Percentiles rank a stretch among this genome's conserved stretches.
phyloP scores from a whole-genome alignment of 2,888 invertebrate genomes.

The Orchesella flavescens region DNA sequence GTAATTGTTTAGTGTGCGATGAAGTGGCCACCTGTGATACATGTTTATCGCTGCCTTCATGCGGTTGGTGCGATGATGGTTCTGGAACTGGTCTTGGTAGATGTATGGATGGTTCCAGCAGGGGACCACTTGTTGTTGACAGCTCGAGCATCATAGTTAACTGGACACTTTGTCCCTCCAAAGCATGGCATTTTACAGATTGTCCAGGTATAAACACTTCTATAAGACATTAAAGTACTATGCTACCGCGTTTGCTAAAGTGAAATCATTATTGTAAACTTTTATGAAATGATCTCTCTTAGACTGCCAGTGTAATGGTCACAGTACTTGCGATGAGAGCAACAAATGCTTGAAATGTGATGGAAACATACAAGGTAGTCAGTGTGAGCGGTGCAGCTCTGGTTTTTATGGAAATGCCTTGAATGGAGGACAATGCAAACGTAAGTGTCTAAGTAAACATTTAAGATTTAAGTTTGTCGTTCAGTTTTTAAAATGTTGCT shows the following conservation, averaged over 20 bases:
- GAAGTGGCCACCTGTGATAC: slow-evolving; percentile 73
- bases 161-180: slow-evolving; percentile 78
- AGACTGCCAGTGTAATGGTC: slow-evolving; percentile 97
- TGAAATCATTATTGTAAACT: background rate
- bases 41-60: slow-evolving; percentile 74
- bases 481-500: slow-evolving; percentile 5
- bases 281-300: slow-evolving; percentile 3
- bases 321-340: slow-evolving; percentile 85
- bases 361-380: slow-evolving; percentile 86
- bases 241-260: too few species aligned
- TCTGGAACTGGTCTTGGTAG: slow-evolving; percentile 90
- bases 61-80: slow-evolving; percentile 99
- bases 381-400: slow-evolving; percentile 90
- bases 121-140: slow-evolving; percentile 76
- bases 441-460: slow-evolving; percentile 75
- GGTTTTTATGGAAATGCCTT: slow-evolving; percentile 96
- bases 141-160: slow-evolving; percentile 73
- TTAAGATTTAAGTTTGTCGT: too few species aligned
- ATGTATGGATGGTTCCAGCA: slow-evolving; percentile 87
- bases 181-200: slow-evolving; percentile 92
- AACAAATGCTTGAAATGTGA: slow-evolving; percentile 84
- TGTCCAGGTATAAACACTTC: slow-evolving; percentile 83
- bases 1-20: slow-evolving; percentile 66
- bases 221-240: too few species aligned
- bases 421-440: slow-evolving; percentile 93